Conservation (phyloP, 2,797 vertebrate genomes). For the Phoxinus dragarum region DNA sequence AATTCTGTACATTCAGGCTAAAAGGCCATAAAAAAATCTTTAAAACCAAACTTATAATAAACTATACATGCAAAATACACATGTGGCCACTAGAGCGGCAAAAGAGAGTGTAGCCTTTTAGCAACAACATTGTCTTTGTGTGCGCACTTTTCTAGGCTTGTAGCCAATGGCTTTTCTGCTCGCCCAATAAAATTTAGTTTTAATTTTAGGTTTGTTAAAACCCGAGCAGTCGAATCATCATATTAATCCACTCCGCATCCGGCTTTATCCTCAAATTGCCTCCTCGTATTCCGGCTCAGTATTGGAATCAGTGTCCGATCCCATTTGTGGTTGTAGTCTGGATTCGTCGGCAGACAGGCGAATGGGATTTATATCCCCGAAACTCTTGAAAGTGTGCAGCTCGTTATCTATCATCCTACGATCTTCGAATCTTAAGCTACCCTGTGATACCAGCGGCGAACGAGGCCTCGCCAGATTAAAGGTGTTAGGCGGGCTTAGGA, state of each 20-base stretch:
- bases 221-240: not conserved
- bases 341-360: constrained; percentile 63
- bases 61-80: constrained; percentile 6
- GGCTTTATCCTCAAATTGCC: not conserved
- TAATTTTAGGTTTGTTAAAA: not conserved
- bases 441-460: constrained; percentile 72
- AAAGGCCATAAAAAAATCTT: constrained; percentile 12
- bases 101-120: not conserved
- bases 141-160: not conserved
- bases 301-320: constrained; percentile 1
- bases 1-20: constrained; percentile 34
- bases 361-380: constrained; percentile 71
- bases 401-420: constrained; percentile 82
- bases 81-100: not conserved
- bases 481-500: constrained; percentile 77
- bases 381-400: constrained; percentile 83
- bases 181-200: not conserved
- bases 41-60: not conserved
- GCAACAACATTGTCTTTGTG: not conserved
- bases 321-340: constrained; percentile 8
- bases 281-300: constrained; percentile 40
- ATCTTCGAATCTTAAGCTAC: constrained; percentile 79
- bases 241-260: not conserved
- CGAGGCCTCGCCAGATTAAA: constrained; percentile 82
- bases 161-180: not conserved